Percentiles rank a stretch among this genome's conserved stretches.
Conservation (phyloP, 2,888 invertebrate genomes). For the Drosophila yooni region DNA sequence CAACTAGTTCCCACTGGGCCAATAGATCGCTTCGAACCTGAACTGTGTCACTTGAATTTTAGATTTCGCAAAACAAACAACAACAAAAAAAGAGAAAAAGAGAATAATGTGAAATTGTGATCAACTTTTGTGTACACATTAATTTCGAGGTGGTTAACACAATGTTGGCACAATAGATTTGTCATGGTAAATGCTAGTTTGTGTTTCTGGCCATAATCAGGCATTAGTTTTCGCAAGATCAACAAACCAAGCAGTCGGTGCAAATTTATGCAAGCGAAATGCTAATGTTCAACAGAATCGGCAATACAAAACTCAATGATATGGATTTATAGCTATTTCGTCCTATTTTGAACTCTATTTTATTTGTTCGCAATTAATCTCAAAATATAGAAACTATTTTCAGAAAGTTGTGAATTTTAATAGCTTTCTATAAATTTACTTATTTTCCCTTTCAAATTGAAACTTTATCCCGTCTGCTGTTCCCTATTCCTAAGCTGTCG, state of each 20-base stretch:
- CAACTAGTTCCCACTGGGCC: constrained; percentile 69
- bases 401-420: background rate
- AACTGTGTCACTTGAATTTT: constrained; percentile 38
- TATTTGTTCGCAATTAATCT: constrained; percentile 32
- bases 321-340: constrained; percentile 24
- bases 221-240: constrained; percentile 28
- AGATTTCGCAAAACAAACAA: constrained; percentile 14
- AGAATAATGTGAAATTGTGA: constrained; percentile 9
- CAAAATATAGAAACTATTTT: background rate
- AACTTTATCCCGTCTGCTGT: background rate
- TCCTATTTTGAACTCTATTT: constrained; percentile 12
- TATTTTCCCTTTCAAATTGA: background rate
- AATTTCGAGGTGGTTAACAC: constrained; percentile 43
- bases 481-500: background rate
- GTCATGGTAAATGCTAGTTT: constrained; percentile 20
- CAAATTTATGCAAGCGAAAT: constrained; percentile 19
- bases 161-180: constrained; percentile 45
- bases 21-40: constrained; percentile 20
- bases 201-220: constrained; percentile 31
- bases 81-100: background rate
- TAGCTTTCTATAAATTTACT: background rate
- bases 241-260: constrained; percentile 25
- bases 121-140: constrained; percentile 37
- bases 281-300: constrained; percentile 16
- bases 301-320: constrained; percentile 27